phyloP scores from a whole-genome alignment of 2,888 invertebrate species.

The Tipula unca region DNA sequence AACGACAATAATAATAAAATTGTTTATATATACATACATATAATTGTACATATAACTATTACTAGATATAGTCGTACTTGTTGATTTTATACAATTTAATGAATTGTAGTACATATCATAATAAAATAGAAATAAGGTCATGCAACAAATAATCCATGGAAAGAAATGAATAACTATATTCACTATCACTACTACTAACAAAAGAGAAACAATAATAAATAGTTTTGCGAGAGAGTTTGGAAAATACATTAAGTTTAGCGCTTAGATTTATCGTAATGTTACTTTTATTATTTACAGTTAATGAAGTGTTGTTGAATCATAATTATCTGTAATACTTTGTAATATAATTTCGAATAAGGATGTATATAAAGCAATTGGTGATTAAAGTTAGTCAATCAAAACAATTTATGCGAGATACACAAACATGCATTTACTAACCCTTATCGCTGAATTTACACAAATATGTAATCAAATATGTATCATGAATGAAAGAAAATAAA shows the following conservation, averaged over 20 bases:
- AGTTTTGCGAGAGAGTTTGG: neutral
- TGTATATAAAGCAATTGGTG: neutral
- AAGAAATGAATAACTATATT: neutral
- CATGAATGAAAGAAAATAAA: neutral
- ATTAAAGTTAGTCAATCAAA: neutral
- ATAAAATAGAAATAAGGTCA: neutral
- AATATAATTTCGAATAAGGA: neutral
- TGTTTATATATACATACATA: neutral
- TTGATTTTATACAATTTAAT: conserved; percentile 2
- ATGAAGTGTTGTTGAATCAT: neutral
- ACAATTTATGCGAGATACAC: neutral
- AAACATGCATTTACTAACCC: neutral
- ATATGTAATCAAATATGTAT: no score
- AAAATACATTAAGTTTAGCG: neutral
- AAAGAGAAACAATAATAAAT: neutral
- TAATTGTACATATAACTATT: neutral
- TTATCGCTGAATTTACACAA: neutral
- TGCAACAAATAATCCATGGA: conserved; percentile 8
- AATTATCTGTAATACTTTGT: neutral
- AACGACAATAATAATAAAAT: neutral
- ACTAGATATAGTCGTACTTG: neutral
- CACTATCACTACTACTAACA: neutral
- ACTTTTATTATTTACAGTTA: neutral
- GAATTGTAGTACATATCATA: neutral
- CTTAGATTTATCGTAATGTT: neutral